Evolutionary conservation across 2,113 vertebrate species (phyloP), one percentile per base, ranked within the genome.

Genomic region (Sialia sialis): DNA sequence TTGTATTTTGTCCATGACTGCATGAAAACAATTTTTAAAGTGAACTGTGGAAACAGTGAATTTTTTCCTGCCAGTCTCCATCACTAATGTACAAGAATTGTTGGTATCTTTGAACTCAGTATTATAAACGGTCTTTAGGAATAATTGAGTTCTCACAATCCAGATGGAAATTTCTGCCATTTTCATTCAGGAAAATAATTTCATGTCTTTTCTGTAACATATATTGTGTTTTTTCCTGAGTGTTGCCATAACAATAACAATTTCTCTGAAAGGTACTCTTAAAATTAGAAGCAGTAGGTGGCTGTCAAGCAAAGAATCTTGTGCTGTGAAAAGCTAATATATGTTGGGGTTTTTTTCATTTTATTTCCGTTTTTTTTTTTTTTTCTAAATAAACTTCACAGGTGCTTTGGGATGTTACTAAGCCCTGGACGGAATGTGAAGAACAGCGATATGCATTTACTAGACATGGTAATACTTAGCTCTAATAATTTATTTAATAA

Each of bases 351-450:
- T 43, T 39, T 43, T 30, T 64, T 7, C 34, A 41, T 41, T 25
- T 22, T 27, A 27, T 49, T 49, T 44, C 7, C 17, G 22, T 25
- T 64, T 10, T 39, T 43, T 41, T 26, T 16, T 29, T 17, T 51
- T 29, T 51, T 48, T 48, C 21, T 79, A 55, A 77, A 75, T 87
- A 23, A 93, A 87, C 83, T 95, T 97, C 94, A 34, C 84, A 99
- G 99, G 94, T 99, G 99, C 97, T 99, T 99, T 98, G 99, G 99
- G 91, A 99, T 99, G 99, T 98, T 99, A 56, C 97, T 99, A 72
- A 99, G 99, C 95, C 99, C 99, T 85, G 99, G 99, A 73, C 98
- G 99, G 97, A 99, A 99, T 74, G 99, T 99, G 89, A 99, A 98
- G 96, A 99, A 99, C 98, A 99, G 98, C 75, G 99, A 99, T 97